Evolutionary conservation across 1,140 invertebrate genomes (phyloP).

Genomic region (Triops longicaudatus): DNA sequence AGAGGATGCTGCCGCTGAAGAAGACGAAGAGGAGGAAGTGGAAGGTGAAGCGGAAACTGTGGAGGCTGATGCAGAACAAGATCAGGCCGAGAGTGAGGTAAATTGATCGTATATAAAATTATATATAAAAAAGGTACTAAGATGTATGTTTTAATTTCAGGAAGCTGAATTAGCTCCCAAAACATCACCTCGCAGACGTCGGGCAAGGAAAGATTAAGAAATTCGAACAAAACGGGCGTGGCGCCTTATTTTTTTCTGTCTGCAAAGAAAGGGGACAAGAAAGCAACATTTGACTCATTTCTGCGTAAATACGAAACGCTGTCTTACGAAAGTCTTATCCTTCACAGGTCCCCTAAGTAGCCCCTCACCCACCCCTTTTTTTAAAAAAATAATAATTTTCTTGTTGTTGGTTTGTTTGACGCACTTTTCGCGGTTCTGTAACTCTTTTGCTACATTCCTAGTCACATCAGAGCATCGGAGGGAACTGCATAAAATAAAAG

Average conservation of each 20-base stretch:
- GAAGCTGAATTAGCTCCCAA: neutral
- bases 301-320: neutral
- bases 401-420: neutral
- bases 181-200: slow-evolving; percentile 24
- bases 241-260: neutral
- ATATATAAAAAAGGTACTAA: neutral
- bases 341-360: neutral
- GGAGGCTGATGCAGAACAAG: slow-evolving; percentile 39
- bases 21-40: slow-evolving; percentile 36
- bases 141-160: slow-evolving; percentile 14
- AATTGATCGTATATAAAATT: neutral
- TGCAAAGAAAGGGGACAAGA: neutral
- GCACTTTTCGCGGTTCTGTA: neutral
- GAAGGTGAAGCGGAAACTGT: slow-evolving; percentile 36
- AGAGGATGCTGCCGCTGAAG: slow-evolving; percentile 42
- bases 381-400: neutral
- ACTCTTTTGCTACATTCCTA: slow-evolving; percentile 7
- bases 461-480: neutral
- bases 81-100: slow-evolving; percentile 27
- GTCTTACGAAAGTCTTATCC: neutral
- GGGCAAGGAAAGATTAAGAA: slow-evolving; percentile 24
- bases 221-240: slow-evolving; percentile 3
- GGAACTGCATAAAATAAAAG: neutral
- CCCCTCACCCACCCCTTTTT: neutral
- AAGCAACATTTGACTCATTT: neutral